These are phyloP conservation scores for Noctua pronuba DNA, from an alignment of 2,888 invertebrate species.

Conservation along the genomic window DNA sequence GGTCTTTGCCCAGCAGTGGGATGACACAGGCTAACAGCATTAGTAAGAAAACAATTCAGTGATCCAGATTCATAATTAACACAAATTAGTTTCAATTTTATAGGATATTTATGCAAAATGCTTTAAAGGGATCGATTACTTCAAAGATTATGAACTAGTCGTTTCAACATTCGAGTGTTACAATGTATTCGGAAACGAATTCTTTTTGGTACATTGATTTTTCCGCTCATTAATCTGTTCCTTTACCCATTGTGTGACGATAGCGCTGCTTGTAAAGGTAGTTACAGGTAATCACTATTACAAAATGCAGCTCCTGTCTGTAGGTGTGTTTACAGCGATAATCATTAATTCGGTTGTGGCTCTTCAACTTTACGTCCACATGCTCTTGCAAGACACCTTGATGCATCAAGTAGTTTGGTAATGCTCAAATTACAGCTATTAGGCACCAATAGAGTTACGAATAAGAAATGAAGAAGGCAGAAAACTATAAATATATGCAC, in stretches of 20 bases:
- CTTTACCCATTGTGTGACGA: constrained; percentile 27
- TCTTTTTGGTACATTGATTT: constrained; percentile 35
- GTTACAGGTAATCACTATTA: constrained; percentile 34
- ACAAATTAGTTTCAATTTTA: constrained; percentile 42
- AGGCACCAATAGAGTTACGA: constrained; percentile 23
- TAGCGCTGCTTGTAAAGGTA: constrained; percentile 23
- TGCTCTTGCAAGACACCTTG: constrained; percentile 39
- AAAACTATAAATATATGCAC: background rate
- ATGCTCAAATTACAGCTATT: constrained; percentile 55
- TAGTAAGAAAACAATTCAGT: constrained; percentile 23
- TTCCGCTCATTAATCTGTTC: constrained; percentile 39
- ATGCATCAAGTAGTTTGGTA: constrained; percentile 54
- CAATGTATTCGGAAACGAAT: constrained; percentile 42
- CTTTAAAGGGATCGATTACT: constrained; percentile 30
- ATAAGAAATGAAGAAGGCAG: constrained; percentile 11
- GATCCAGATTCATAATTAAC: constrained; percentile 58
- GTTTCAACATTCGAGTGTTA: constrained; percentile 31
- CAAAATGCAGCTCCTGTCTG: constrained; percentile 29
- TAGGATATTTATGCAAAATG: constrained; percentile 43
- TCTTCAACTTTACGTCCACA: constrained; percentile 40
- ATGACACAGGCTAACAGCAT: background rate
- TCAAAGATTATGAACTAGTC: constrained; percentile 21
- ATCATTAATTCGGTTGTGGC: constrained; percentile 37
- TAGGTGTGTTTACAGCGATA: constrained; percentile 32
- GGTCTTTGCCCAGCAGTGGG: background rate